Evolutionary conservation across 1,140 invertebrate species (phyloP).

Genomic region (Trichoplusia ni): DNA sequence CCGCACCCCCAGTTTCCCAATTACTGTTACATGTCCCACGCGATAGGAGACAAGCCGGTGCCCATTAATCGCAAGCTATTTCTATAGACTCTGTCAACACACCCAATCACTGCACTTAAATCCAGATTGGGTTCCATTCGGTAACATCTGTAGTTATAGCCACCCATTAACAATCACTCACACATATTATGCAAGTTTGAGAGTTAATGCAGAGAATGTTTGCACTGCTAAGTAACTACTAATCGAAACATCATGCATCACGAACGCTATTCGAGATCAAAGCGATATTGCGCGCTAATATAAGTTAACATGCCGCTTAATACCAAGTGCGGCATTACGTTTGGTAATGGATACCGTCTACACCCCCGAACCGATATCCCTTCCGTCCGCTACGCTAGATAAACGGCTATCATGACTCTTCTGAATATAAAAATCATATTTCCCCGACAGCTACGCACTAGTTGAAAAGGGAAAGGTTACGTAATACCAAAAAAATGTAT

Average conservation of each 20-base stretch:
- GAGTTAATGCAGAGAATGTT: no score
- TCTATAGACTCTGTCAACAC: no score
- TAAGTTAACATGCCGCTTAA: background rate
- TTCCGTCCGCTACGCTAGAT: constrained; percentile 4
- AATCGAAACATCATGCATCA: background rate
- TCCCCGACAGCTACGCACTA: background rate
- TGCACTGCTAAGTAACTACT: background rate
- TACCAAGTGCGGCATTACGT: background rate
- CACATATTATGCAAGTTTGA: no score
- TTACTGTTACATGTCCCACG: no score
- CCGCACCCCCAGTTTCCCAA: no score
- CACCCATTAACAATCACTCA: no score
- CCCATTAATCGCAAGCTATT: no score
- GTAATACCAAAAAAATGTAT: constrained; percentile 7
- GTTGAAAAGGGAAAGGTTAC: background rate
- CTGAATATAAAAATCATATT: constrained; percentile 15
- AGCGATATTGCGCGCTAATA: background rate
- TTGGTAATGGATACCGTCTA: constrained; percentile 5
- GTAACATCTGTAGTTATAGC: no score
- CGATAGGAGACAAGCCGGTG: no score
- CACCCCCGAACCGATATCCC: background rate
- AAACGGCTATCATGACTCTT: constrained; percentile 18
- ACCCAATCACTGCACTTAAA: no score
- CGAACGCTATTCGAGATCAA: background rate
- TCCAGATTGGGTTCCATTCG: no score